These are phyloP conservation scores for Apodemus agrarius DNA, from an alignment of 2,797 vertebrate genomes.

Conservation along the genomic window DNA sequence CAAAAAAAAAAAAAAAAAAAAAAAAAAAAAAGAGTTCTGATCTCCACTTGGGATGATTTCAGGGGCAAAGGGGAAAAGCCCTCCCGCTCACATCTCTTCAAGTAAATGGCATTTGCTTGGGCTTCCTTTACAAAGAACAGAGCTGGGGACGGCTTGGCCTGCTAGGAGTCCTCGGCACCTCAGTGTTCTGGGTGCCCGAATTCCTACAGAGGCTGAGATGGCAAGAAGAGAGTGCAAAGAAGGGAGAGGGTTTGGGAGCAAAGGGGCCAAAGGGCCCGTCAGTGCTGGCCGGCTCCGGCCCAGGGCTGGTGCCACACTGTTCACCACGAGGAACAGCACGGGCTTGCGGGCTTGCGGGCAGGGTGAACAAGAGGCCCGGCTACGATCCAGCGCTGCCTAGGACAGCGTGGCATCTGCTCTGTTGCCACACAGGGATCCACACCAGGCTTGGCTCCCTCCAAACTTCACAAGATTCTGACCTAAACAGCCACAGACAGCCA, in stretches of 20 bases:
- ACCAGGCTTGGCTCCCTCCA: neutral
- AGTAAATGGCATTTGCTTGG: neutral
- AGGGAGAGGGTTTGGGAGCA: neutral
- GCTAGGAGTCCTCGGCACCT: neutral
- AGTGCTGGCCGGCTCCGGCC: neutral
- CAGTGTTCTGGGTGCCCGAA: neutral
- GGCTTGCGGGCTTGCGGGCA: rapidly evolving
- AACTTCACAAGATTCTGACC: neutral
- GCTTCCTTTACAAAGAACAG: neutral
- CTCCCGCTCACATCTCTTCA: neutral
- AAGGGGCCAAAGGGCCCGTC: neutral
- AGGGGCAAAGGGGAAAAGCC: neutral
- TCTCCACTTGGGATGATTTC: neutral
- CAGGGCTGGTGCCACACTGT: no score
- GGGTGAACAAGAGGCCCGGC: neutral
- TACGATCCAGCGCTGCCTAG: neutral
- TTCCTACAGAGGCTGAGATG: neutral
- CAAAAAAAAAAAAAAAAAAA: no score
- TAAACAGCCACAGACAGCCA: neutral
- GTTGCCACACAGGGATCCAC: no score
- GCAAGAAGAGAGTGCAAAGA: neutral
- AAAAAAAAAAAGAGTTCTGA: neutral
- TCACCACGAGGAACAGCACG: neutral
- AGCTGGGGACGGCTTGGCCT: neutral
- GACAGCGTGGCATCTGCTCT: neutral